Evolutionary conservation across 2,888 invertebrate species (phyloP).

Genomic region (Sthenelais limicola): DNA sequence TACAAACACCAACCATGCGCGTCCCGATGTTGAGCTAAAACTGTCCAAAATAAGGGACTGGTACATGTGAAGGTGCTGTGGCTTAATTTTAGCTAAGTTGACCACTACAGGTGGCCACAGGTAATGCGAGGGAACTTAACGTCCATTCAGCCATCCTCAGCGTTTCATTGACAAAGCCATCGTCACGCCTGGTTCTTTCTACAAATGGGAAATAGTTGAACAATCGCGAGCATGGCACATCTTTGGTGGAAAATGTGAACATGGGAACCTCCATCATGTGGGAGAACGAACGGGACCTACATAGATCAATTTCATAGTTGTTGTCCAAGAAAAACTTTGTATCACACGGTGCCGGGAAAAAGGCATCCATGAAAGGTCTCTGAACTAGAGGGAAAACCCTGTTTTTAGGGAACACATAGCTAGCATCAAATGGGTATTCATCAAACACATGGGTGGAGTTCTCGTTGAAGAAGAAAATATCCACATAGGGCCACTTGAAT

Average conservation of each 20-base stretch:
- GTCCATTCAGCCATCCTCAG: conserved; percentile 33
- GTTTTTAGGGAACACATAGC: conserved; percentile 42
- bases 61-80: too few relatives aligned
- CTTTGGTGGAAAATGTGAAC: conserved; percentile 34
- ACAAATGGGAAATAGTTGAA: conserved; percentile 40
- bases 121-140: conserved; percentile 6
- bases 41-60: too few relatives aligned
- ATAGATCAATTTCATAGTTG: conserved; percentile 39
- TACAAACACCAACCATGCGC: too few relatives aligned
- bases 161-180: conserved; percentile 35
- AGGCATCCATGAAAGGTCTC: conserved; percentile 49
- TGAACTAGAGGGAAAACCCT: conserved; percentile 50
- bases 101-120: too few relatives aligned
- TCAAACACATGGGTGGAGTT: conserved; percentile 57
- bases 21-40: too few relatives aligned
- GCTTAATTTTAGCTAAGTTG: too few relatives aligned
- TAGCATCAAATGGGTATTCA: conserved; percentile 37
- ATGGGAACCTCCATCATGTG: conserved; percentile 43
- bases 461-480: conserved; percentile 59
- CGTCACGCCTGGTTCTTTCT: background rate
- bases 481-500: conserved; percentile 60
- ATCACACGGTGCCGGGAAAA: conserved; percentile 48
- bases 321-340: conserved; percentile 8
- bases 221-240: conserved; percentile 36
- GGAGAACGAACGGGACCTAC: conserved; percentile 30